A percentile compares a stretch with the other conserved stretches of the same genome.
These are phyloP conservation scores for Otus sunia DNA, from an alignment of 2,113 vertebrate species.

Conservation along the genomic window DNA sequence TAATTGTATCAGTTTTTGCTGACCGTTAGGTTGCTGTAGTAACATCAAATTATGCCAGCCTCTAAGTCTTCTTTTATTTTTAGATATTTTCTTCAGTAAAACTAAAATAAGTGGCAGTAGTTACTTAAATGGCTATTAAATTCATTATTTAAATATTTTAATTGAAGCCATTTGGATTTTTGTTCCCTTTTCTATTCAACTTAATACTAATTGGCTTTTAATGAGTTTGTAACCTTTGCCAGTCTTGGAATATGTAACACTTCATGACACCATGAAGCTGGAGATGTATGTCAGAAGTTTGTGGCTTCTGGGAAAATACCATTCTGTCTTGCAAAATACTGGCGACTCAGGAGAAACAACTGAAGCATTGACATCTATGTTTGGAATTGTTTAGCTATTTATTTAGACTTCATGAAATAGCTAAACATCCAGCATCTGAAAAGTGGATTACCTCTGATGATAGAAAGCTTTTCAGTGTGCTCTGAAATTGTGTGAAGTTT, in stretches of 20 bases:
- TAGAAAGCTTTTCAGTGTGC: background rate
- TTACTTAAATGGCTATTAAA: background rate
- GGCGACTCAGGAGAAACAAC: background rate
- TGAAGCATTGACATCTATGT: background rate
- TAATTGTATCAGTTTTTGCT: background rate
- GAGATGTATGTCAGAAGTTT: background rate
- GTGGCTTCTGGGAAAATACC: background rate
- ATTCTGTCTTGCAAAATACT: background rate
- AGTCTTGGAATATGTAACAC: background rate
- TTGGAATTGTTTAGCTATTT: background rate
- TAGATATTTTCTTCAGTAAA: background rate
- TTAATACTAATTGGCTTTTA: background rate
- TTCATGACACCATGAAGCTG: background rate
- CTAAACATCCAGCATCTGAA: background rate
- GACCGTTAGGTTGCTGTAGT: background rate
- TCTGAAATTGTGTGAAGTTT: background rate
- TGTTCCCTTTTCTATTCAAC: background rate
- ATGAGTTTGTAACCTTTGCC: background rate
- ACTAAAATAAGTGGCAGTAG: background rate
- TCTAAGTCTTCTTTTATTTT: background rate
- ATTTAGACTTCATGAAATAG: background rate
- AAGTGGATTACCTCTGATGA: background rate
- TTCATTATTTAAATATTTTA: background rate
- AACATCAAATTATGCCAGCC: background rate
- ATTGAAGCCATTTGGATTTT: background rate